Conservation (phyloP, 1,140 invertebrate genomes). For the Ptiloglossa arizonensis region DNA sequence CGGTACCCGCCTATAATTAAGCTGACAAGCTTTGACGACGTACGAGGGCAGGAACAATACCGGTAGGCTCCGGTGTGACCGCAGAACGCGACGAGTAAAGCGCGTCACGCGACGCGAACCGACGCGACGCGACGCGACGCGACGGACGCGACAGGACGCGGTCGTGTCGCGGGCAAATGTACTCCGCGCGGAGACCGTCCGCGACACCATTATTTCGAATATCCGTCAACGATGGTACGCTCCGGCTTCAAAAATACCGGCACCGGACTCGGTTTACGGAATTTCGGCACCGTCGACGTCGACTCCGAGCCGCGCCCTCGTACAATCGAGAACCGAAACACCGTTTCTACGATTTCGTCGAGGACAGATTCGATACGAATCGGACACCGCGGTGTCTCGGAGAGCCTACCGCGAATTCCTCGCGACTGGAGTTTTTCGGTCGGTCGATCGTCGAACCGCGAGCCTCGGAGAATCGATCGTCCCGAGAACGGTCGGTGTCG, state of each 20-base stretch:
- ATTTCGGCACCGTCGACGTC: not conserved
- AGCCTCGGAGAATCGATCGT: constrained; percentile 1
- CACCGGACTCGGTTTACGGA: not conserved
- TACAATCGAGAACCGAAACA: too few relatives aligned
- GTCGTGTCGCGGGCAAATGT: constrained; percentile 54
- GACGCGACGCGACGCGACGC: too few relatives aligned
- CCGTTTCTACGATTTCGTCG: too few relatives aligned
- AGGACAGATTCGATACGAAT: not conserved
- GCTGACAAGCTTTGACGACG: constrained; percentile 68
- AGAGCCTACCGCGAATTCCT: not conserved
- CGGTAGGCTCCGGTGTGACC: constrained; percentile 25
- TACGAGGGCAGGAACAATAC: constrained; percentile 65
- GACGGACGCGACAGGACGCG: constrained; percentile 57
- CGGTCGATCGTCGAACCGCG: not conserved
- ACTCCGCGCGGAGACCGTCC: constrained; percentile 23
- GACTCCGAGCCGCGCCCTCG: too few relatives aligned
- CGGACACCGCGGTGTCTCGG: not conserved
- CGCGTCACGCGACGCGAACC: constrained; percentile 59
- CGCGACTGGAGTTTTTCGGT: not conserved
- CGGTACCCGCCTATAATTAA: constrained; percentile 64
- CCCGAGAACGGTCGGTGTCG: not conserved
- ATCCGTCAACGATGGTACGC: constrained; percentile 37
- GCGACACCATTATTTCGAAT: constrained; percentile 56
- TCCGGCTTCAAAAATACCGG: constrained; percentile 38
- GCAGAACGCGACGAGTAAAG: constrained; percentile 50